Conservation (phyloP, 2,797 vertebrate genomes). For the Zalophus californianus region DNA sequence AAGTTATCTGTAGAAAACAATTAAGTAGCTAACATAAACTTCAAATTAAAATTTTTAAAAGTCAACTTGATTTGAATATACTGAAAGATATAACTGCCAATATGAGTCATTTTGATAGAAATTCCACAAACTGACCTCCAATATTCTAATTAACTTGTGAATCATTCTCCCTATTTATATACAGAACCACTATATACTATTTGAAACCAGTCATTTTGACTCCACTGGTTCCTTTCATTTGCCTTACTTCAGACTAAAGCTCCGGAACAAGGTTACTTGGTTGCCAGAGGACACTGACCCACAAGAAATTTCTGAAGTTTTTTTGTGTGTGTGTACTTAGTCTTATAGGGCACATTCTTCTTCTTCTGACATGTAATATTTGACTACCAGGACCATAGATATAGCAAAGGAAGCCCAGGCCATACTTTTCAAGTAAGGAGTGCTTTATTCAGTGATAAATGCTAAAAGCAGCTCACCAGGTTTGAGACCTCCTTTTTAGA, state of each 20-base stretch:
- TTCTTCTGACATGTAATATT: neutral
- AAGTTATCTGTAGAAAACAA: neutral
- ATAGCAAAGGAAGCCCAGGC: neutral
- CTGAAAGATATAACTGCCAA: neutral
- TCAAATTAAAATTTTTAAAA: conserved; percentile 30
- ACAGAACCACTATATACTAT: neutral
- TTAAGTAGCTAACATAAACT: neutral
- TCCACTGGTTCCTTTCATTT: neutral
- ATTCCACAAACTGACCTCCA: neutral
- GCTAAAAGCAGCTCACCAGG: neutral
- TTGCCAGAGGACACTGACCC: neutral
- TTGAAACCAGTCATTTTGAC: conserved; percentile 11
- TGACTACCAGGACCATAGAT: neutral
- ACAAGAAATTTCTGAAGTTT: conserved; percentile 6
- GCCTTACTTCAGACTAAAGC: neutral
- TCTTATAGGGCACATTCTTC: neutral
- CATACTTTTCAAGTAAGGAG: neutral
- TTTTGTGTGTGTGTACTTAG: neutral
- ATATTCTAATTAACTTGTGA: neutral
- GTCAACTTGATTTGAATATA: neutral
- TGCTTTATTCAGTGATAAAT: neutral
- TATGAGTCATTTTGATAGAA: neutral
- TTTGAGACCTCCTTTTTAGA: conserved; percentile 29
- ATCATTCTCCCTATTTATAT: neutral
- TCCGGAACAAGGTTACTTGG: neutral